Evolutionary conservation across 2,113 vertebrate genomes (phyloP), one percentile per base, ranked within the genome.

Genomic region (Psettodes erumei): DNA sequence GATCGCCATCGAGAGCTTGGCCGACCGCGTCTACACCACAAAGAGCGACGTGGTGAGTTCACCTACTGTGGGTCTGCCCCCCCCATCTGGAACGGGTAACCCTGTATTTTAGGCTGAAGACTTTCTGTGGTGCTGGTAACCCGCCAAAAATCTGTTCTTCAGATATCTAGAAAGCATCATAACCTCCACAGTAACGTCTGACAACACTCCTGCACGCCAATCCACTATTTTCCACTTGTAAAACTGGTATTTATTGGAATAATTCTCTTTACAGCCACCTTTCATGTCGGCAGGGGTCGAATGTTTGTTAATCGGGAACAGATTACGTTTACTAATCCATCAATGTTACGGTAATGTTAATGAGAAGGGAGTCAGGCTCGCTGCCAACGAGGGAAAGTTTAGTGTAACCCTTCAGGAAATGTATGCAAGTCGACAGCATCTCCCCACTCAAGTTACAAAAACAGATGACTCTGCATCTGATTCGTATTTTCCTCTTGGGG

Each of bases 1-100:
- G 96, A 97, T 97, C 1, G 96, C 96, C 42, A 96, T 97, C 0
- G 96, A 98, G 86, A 98, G 96, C 75, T 87, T 98, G 80, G 96
- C 96, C 0, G 96, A 98, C 85, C 91, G 96, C 0, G 96, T 98
- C 68, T 98, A 98, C 87, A 98, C 96, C 75, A 96, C 94, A 53
- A 97, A 97, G 90, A 98, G 96, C 0, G 96, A 98, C 0, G 96
- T 97, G 94, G 96, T 98, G 40, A 71, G 93, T 84, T 47, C 0
- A 23, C 3, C 9, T 53, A n/a, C n/a, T n/a, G 33, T 38, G 27
- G 27, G 18, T 13, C 19, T 35, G 21, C 18, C 11, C 12, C 12
- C 30, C 11, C 6, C 6, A 3, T 32, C 9, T 42, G 16, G 23
- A 28, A 63, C 5, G 32, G 21, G 35, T 19, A 4, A 23, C 0